Base-by-base conservation (phyloP, 2,113 vertebrate genomes). In the Arvicanthis niloticus region DNA sequence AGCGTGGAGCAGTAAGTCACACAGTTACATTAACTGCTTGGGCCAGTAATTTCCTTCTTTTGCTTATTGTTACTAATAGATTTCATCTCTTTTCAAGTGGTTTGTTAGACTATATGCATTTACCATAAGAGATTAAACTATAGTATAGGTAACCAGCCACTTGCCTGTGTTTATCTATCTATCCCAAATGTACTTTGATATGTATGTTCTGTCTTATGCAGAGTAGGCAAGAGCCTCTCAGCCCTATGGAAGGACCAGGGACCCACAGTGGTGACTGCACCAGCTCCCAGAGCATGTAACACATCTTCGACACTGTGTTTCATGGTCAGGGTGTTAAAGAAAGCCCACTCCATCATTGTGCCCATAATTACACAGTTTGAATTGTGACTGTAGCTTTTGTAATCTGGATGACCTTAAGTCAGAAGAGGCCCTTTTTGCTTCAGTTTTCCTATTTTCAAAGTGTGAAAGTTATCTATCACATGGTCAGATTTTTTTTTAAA, bases 361-460 rank as follows among this genome's bases (percentile, higher is more conserved):
- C 42, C 78, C 86, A 0, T 86, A 40, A 72, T 45, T 40, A 22
- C 3, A 11, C 37, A 65, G 26, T 65, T 26, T 81, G 72, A 89
- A 67, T 81, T 53, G 40, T 45, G 87, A 67, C 42, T 70, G 62
- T 81, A 51, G 17, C n/a, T 72, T 78, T 76, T 42, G 40, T 37
- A 17, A 93, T 9, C 21, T n/a, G 0, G 48, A 37, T 91, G 34
- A 65, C 11, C 26, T 45, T 91, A 34, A 34, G 53, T 10, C 17
- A 95, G 58, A 62, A 62, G 37, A 93, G 37, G 3, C 7, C 22
- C 5, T 9, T 53, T 1, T 11, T 81, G n/a, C 40, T 29, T 82
- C 13, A 77, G 37, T 89, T 85, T 91, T 40, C 45, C 34, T 9
- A n/a, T 58, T 34, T 89, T 96, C 42, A 77, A 87, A 56, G 40